Percentiles rank a stretch among this genome's conserved stretches.
phyloP scores from a whole-genome alignment of 37 sponge, comb jelly and placozoan genomes.

The Hexactinellida sp. region DNA sequence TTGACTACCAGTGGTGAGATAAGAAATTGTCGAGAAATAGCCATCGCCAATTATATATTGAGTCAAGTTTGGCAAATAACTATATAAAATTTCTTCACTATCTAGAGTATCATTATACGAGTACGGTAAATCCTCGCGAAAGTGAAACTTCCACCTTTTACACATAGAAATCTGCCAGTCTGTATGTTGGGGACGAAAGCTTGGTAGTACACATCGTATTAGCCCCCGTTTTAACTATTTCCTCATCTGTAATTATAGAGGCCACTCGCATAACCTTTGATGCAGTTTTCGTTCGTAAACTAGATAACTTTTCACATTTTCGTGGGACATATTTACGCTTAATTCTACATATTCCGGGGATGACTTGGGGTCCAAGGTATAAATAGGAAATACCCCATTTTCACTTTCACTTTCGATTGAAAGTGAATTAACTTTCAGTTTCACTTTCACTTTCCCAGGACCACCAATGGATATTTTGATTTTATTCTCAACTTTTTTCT shows the following conservation, averaged over 20 bases:
- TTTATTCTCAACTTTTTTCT: too few relatives aligned
- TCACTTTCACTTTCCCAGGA: too few relatives aligned
- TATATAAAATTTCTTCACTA: not conserved
- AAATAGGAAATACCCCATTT: too few relatives aligned
- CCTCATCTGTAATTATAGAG: not conserved
- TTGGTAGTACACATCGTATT: not conserved
- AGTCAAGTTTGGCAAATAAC: not conserved
- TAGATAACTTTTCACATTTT: not conserved
- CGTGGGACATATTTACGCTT: not conserved
- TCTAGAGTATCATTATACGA: not conserved
- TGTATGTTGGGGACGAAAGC: not conserved
- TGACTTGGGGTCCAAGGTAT: too few relatives aligned
- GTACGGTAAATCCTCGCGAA: not conserved
- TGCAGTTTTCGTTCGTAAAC: not conserved
- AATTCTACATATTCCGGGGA: not conserved
- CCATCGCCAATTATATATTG: not conserved
- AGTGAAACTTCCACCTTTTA: not conserved
- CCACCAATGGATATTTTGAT: too few relatives aligned
- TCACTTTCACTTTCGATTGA: too few relatives aligned
- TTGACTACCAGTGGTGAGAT: not conserved
- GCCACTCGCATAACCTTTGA: not conserved
- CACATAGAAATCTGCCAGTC: not conserved
- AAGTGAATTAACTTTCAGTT: too few relatives aligned
- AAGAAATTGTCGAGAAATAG: not conserved
- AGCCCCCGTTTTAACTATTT: not conserved